phyloP scores from a whole-genome alignment of 1,140 invertebrate genomes.

The Bathynomus jamesi region DNA sequence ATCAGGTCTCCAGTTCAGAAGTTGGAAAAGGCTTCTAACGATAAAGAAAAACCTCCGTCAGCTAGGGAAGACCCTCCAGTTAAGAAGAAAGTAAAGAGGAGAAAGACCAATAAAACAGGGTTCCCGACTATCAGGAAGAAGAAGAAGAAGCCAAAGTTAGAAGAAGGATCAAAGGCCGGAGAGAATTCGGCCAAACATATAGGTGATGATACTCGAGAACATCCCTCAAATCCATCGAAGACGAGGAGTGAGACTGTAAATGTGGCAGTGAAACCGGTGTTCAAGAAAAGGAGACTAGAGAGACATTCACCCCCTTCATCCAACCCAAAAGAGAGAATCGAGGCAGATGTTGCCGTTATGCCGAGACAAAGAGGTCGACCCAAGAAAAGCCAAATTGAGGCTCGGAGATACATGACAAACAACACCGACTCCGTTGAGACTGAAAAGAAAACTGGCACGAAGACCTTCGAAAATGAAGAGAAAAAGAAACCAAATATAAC shows the following conservation, averaged over 20 bases:
- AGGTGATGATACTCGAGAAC: conserved; percentile 3
- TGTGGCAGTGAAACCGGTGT: not conserved
- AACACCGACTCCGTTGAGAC: not conserved
- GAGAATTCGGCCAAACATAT: not conserved
- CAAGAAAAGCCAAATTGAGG: not conserved
- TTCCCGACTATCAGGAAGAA: conserved; percentile 77
- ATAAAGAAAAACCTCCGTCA: conserved; percentile 26
- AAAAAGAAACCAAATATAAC: not conserved
- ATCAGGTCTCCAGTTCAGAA: conserved; percentile 39
- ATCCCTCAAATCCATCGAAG: not conserved
- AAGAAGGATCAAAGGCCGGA: not conserved
- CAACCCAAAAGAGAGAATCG: not conserved
- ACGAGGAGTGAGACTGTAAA: not conserved
- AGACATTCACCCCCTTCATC: not conserved
- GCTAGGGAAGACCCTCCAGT: conserved; percentile 20
- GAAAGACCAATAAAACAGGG: conserved; percentile 72
- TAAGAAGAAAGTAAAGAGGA: conserved; percentile 49
- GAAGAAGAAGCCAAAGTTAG: conserved; percentile 51
- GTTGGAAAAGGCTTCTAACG: conserved; percentile 16
- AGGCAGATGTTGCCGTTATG: not conserved
- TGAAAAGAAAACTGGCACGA: conserved; percentile 2
- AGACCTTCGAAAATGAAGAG: not conserved
- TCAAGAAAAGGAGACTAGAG: not conserved
- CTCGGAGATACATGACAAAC: not conserved
- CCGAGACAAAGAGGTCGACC: not conserved